These are phyloP conservation scores for Aricia agestis DNA, from an alignment of 1,140 invertebrate genomes.

Conservation along the genomic window DNA sequence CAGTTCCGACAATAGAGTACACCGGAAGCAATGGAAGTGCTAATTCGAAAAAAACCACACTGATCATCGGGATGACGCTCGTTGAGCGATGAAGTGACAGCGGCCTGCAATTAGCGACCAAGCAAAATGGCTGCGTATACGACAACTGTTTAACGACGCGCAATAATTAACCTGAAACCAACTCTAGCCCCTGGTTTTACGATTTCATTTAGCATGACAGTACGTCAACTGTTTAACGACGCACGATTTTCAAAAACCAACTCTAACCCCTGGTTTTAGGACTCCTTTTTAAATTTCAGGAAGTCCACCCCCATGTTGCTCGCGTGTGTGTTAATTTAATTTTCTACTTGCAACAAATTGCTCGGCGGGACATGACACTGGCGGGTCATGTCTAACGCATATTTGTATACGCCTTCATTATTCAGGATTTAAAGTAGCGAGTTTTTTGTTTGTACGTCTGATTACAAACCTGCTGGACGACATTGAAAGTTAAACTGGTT, in stretches of 20 bases:
- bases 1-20: conserved; percentile 61
- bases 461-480: not conserved
- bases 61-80: conserved; percentile 61
- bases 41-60: conserved; percentile 73
- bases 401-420: conserved; percentile 30
- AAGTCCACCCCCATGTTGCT: conserved; percentile 39
- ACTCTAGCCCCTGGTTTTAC: conserved; percentile 16
- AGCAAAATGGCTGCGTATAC: conserved; percentile 65
- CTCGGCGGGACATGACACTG: conserved; percentile 48
- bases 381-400: conserved; percentile 52
- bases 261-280: conserved; percentile 18
- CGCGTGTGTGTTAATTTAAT: conserved; percentile 73
- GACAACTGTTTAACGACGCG: conserved; percentile 32
- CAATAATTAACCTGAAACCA: conserved; percentile 16
- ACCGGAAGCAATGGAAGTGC: conserved; percentile 65
- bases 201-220: conserved; percentile 27
- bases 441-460: not conserved
- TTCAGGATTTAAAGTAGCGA: not conserved
- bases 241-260: conserved; percentile 17
- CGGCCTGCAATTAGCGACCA: conserved; percentile 61
- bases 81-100: conserved; percentile 61
- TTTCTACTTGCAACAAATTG: conserved; percentile 71
- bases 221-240: conserved; percentile 38
- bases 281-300: conserved; percentile 25
- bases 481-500: not conserved